Percentiles rank a stretch among this genome's conserved stretches.
Evolutionary conservation across 2,113 vertebrate genomes (phyloP).

Genomic region (Megaceryle maxima): DNA sequence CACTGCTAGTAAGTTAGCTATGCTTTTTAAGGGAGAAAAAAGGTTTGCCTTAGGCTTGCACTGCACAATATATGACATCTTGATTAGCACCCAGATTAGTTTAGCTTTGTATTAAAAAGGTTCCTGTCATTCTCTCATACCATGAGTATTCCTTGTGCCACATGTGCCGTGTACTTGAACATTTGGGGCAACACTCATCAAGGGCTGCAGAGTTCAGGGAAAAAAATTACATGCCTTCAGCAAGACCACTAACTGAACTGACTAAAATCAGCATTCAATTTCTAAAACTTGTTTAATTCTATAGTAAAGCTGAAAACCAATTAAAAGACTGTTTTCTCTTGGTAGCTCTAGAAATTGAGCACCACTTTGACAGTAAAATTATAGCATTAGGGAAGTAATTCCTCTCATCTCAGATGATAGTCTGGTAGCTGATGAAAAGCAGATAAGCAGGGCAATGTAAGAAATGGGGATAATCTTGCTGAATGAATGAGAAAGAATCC

Average conservation of each 20-base stretch:
- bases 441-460: background rate
- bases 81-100: background rate
- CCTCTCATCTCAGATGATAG: background rate
- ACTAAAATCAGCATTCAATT: background rate
- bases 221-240: background rate
- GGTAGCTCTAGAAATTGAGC: background rate
- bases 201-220: background rate
- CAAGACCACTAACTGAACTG: background rate
- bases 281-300: background rate
- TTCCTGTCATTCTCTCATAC: background rate
- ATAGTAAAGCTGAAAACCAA: background rate
- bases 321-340: background rate
- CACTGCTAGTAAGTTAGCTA: background rate
- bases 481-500: background rate
- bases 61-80: background rate
- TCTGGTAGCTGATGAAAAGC: background rate
- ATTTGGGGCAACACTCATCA: background rate
- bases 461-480: background rate
- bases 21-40: background rate
- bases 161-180: no score
- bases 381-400: background rate
- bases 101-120: background rate
- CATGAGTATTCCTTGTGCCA: background rate
- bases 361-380: background rate
- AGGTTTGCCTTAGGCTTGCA: background rate